Evolutionary conservation across 30 jellyfish, hydroid and myxozoan genomes (phyloP).

Genomic region (Catostylus mosaicus): DNA sequence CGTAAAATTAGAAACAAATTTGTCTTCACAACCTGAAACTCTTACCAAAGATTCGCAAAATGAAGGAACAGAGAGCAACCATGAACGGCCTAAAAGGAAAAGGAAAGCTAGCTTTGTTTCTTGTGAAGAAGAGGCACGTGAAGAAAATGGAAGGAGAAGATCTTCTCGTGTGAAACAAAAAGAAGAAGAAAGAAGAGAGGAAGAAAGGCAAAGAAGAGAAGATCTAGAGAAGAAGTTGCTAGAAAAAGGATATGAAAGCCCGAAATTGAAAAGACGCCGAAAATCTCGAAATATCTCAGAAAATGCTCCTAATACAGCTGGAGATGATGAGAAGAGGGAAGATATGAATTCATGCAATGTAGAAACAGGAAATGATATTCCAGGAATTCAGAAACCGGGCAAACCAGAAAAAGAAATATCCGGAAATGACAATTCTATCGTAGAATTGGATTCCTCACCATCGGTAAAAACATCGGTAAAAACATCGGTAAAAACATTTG

Average conservation of each 20-base stretch:
- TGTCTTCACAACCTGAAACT: not conserved
- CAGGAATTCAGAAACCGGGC: too few species aligned
- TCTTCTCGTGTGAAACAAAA: constrained; percentile 54
- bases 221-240: constrained; percentile 14
- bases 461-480: not conserved
- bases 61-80: too few species aligned
- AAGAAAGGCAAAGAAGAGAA: constrained; percentile 7
- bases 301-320: not conserved
- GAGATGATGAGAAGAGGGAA: not conserved
- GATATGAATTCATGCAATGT: not conserved
- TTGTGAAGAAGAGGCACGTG: not conserved
- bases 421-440: not conserved
- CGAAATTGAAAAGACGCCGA: constrained; percentile 30
- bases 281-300: constrained; percentile 8
- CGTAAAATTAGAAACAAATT: not conserved
- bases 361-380: not conserved
- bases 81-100: not conserved
- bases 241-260: constrained; percentile 3
- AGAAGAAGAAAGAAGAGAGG: constrained; percentile 33
- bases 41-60: not conserved
- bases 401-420: not conserved
- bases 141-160: constrained; percentile 40
- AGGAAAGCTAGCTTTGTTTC: not conserved
- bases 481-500: not conserved
- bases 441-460: not conserved